Evolutionary conservation across 1,140 invertebrate genomes (phyloP), one percentile per base, ranked within the genome.

Genomic region (Steinernema khuongi): DNA sequence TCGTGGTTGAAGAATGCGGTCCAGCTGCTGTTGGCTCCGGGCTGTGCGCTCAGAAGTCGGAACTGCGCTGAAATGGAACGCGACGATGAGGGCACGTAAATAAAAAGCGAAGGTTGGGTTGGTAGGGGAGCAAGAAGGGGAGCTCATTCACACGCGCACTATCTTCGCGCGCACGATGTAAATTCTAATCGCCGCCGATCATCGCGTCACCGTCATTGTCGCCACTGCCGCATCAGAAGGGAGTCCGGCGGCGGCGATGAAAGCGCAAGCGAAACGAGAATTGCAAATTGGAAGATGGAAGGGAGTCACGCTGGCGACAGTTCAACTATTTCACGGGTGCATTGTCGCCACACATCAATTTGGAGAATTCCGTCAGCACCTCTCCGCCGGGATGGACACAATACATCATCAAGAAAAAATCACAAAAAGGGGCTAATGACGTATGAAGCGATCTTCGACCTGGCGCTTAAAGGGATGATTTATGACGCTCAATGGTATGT

Each of bases 11-110:
- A 70, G 33, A 43, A 50, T 22, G 67, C 75, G 32, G 93, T 96
- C 94, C 94, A 97, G 67, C 91, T 90, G 19, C 94, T 94, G 75
- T 91, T 91, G 68, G 94, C 93, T 19, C 91, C 92, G 32, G 92
- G 92, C 86, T 96, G 94, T 1, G 91, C 90, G 17, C 92, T 92
- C 80, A 97, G 89, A 1, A 60, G 14, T 14, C 93, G 89, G 85
- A 94, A 97, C 31, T 96, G 88, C 4, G 92, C 87, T 84, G 68
- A 17, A 74, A 76, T 41, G 26, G 31, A 70, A 67, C 66, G 26
- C n/a, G 31, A 67, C 2, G 70, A 31, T 31, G 31, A 74, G n/a
- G 30, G 17, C n/a, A 17, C 28, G 17, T 17, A 7, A 68, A 33
- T 7, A 33, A 68, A n/a, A n/a, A 22, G 67, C 22, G 22, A 4